Evolutionary conservation across 1,140 invertebrate genomes (phyloP), one percentile per base, ranked within the genome.

Genomic region (Euura lappo): DNA sequence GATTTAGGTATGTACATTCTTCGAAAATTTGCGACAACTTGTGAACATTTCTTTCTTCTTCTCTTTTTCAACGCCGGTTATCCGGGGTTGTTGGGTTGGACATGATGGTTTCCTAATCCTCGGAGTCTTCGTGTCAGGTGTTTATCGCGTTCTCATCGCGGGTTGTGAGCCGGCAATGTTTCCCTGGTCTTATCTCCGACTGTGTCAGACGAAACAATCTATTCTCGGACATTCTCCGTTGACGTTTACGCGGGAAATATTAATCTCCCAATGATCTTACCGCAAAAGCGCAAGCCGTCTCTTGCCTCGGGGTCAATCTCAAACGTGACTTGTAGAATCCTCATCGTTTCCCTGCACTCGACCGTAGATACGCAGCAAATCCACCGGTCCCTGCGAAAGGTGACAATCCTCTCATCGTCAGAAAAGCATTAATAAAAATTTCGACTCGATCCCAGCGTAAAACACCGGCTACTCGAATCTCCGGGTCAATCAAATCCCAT

Each of bases 161-260:
- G 51, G 8, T 5, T 60, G 51, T n/a, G 5, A 60, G 51, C 13
- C 51, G 51, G 51, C 51, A 60, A 60, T 60, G 51, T 60, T 60
- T 60, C 51, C 51, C 51, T 11, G 51, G 51, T 8, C 51, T 60
- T 60, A 60, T 60, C 51, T 60, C 51, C 51, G 2, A n/a, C 8
- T n/a, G 51, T 60, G 51, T 60, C 51, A 60, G 51, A 60, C 51
- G 51, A n/a, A 60, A 60, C 51, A 60, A 60, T 60, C 51, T n/a
- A 60, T 60, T 60, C 51, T 60, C 51, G 51, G 51, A 60, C 51
- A 60, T 60, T 60, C 51, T 60, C 10, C 51, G 51, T 4, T 60
- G 51, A 60, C 51, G 51, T 60, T 60, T 60, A 60, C 51, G 51
- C 51, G 5, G 51, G 13, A 60, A 60, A 60, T 60, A 60, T 60